Conservation (phyloP, 2,888 invertebrate species). For the Erebia ligea region DNA sequence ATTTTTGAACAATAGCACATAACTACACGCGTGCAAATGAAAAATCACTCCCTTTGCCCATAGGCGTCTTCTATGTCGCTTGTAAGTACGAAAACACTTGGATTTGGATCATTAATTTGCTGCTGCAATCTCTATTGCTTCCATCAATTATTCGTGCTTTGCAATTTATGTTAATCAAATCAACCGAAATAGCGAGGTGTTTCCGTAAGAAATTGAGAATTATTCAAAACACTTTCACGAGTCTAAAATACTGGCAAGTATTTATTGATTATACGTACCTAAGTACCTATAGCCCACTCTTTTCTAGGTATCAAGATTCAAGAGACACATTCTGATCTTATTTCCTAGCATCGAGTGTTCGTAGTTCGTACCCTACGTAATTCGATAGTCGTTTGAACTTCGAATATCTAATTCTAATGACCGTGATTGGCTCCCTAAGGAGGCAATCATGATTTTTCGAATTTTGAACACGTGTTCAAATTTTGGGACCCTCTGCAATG, state of each 20-base stretch:
- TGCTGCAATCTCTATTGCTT: not conserved
- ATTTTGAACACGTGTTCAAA: conserved; percentile 79
- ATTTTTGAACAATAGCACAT: conserved; percentile 76
- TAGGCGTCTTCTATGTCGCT: conserved; percentile 41
- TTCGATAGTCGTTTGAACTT: conserved; percentile 74
- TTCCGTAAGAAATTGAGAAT: no score
- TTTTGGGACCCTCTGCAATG: conserved; percentile 69
- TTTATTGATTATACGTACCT: no score
- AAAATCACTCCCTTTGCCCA: conserved; percentile 72
- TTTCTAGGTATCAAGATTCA: conserved; percentile 11
- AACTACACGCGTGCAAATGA: conserved; percentile 77
- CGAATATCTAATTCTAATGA: conserved; percentile 81
- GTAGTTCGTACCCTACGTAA: conserved; percentile 69
- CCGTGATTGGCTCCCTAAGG: conserved; percentile 81
- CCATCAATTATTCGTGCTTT: not conserved
- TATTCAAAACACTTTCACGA: no score
- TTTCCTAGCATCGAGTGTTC: conserved; percentile 27
- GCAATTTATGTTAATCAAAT: no score
- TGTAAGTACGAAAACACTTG: conserved; percentile 41
- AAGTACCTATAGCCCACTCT: not conserved
- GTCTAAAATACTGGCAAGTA: no score
- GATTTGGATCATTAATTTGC: conserved; percentile 46
- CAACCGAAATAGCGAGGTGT: no score
- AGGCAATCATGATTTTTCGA: conserved; percentile 80
- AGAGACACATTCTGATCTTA: conserved; percentile 13